Evolutionary conservation across 1,140 invertebrate species (phyloP), one percentile per base, ranked within the genome.

Genomic region (Sitobion miscanthi): DNA sequence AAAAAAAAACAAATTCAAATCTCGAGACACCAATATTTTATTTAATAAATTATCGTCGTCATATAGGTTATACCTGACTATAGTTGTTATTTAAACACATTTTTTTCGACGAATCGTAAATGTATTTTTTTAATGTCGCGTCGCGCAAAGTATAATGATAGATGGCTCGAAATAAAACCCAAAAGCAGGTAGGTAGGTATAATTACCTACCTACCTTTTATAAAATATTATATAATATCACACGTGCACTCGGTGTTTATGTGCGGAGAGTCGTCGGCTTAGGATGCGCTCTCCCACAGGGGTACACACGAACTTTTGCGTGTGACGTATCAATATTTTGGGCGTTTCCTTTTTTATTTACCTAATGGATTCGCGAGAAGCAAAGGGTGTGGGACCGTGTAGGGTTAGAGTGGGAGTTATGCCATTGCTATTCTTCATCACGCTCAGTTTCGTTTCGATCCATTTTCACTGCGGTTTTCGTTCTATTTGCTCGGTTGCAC

Each of bases 1-100:
- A 95, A 95, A 95, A 95, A 45, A 30, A 52, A 62, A 62, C 30
- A 69, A 69, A n/a, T 30, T n/a, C n/a, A 77, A 77, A 77, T 30
- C 62, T 77, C 62, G n/a, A 77, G 62, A 77, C 62, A 77, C n/a
- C n/a, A 77, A 77, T 77, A 77, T 77, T 77, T 77, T 35, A 77
- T 77, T 77, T 77, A 77, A 77, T 77, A n/a, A 77, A 77, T 77
- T 77, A 5, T 77, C 4, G 4, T 6, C 20, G 21, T 54, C 47
- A 1, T 21, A 21, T 21, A 49, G 52, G 52, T 54, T 47, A 52
- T 20, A 4, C 11, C 17, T 54, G 21, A 21, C 52, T 52, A 42
- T 42, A 17, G 49, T 62, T 30, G 57, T 62, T 62, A 62, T 30
- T 62, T 62, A 62, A 11, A n/a, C 62, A n/a, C n/a, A 17, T n/a